Evolutionary conservation across 2,888 invertebrate species (phyloP).

Genomic region (Harmothoe impar): DNA sequence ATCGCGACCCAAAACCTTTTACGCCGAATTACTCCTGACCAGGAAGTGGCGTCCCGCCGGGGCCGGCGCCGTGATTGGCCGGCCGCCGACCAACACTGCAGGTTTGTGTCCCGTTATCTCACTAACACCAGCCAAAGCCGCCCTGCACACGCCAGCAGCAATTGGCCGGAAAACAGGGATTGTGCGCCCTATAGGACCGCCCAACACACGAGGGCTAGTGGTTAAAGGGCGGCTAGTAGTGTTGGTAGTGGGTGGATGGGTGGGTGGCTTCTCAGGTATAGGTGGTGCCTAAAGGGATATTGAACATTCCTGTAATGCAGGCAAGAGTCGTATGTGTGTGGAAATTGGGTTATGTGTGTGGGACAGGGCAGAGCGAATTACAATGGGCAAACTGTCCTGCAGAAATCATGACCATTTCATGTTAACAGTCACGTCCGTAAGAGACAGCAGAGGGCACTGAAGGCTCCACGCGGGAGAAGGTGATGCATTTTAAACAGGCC

Average conservation of each 20-base stretch:
- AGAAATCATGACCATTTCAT: neutral
- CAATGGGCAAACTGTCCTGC: neutral
- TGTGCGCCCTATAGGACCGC: neutral
- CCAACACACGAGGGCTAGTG: neutral
- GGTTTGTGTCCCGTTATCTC: conserved; percentile 35
- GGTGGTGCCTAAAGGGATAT: too few relatives aligned
- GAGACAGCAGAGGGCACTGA: neutral
- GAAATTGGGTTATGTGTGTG: neutral
- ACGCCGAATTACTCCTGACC: conserved; percentile 31
- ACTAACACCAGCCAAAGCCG: conserved; percentile 19
- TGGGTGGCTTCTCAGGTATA: neutral
- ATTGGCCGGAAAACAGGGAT: conserved; percentile 19
- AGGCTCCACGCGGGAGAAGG: neutral
- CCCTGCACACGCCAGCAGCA: neutral
- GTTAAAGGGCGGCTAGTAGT: neutral
- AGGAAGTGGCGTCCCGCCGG: conserved; percentile 16
- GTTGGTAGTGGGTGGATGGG: neutral
- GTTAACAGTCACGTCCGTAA: neutral
- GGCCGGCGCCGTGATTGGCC: conserved; percentile 5
- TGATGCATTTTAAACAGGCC: conserved; percentile 1
- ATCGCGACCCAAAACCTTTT: conserved; percentile 34
- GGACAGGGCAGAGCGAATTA: neutral
- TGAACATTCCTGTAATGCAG: too few relatives aligned
- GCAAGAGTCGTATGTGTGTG: neutral
- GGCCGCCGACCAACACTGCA: neutral